These are phyloP conservation scores for Drosophila koepferae DNA, from an alignment of 2,888 invertebrate genomes.

Conservation along the genomic window DNA sequence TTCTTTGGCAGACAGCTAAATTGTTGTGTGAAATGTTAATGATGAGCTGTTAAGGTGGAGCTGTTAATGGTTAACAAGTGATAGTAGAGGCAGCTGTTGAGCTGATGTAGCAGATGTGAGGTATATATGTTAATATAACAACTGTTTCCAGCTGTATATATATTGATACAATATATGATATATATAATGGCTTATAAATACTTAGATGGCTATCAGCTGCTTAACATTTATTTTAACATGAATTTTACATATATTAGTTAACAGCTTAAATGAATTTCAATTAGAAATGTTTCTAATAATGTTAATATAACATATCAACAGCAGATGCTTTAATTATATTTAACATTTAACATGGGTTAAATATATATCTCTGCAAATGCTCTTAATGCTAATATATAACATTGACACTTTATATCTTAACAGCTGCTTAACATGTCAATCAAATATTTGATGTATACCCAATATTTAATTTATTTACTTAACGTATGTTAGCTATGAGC, in stretches of 20 bases:
- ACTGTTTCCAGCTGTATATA: background rate
- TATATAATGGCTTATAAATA: background rate
- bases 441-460: too few species aligned
- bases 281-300: too few species aligned
- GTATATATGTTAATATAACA: background rate
- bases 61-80: background rate
- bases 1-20: background rate
- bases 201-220: too few species aligned
- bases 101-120: background rate
- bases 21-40: constrained; percentile 2
- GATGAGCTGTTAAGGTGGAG: background rate
- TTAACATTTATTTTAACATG: too few species aligned
- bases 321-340: too few species aligned
- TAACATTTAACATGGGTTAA: too few species aligned
- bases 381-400: too few species aligned
- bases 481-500: too few species aligned
- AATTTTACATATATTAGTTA: background rate
- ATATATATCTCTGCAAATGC: too few species aligned
- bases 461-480: too few species aligned
- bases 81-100: background rate
- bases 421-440: background rate
- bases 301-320: too few species aligned
- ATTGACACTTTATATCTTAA: background rate
- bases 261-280: background rate
- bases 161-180: background rate